phyloP scores from a whole-genome alignment of 2,888 invertebrate genomes.

The Latrodectus hesperus region DNA sequence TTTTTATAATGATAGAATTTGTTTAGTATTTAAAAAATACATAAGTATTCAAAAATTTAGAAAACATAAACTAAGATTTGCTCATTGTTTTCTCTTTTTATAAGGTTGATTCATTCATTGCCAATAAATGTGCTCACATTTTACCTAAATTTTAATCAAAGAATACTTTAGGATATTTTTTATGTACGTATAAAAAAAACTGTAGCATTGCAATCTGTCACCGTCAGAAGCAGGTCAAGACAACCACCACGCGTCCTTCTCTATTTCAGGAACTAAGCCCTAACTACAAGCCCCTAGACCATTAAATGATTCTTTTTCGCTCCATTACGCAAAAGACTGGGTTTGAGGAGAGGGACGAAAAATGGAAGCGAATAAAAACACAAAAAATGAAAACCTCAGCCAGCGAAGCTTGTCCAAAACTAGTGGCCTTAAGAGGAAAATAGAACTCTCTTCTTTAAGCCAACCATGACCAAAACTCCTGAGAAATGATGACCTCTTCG shows the following conservation, averaged over 20 bases:
- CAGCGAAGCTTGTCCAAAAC: slow-evolving; percentile 48
- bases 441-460: slow-evolving; percentile 19
- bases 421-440: slow-evolving; percentile 7
- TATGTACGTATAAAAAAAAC: not conserved
- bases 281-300: slow-evolving; percentile 12
- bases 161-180: too few species aligned
- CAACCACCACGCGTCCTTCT: slow-evolving; percentile 19
- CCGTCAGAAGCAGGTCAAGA: slow-evolving; percentile 9
- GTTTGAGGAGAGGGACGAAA: slow-evolving; percentile 11
- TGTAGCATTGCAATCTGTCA: slow-evolving; percentile 5
- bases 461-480: slow-evolving; percentile 39
- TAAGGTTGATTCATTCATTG: too few species aligned
- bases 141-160: too few species aligned
- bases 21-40: too few species aligned
- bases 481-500: slow-evolving; percentile 42
- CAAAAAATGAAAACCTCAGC: slow-evolving; percentile 1
- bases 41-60: too few species aligned
- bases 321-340: slow-evolving; percentile 37
- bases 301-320: slow-evolving; percentile 52
- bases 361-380: not conserved
- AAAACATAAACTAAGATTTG: too few species aligned
- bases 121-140: too few species aligned
- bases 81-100: too few species aligned
- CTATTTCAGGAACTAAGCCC: slow-evolving; percentile 1
- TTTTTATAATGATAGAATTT: too few species aligned